Conservation (phyloP, 2,888 invertebrate species). For the Spisula subtruncata region DNA sequence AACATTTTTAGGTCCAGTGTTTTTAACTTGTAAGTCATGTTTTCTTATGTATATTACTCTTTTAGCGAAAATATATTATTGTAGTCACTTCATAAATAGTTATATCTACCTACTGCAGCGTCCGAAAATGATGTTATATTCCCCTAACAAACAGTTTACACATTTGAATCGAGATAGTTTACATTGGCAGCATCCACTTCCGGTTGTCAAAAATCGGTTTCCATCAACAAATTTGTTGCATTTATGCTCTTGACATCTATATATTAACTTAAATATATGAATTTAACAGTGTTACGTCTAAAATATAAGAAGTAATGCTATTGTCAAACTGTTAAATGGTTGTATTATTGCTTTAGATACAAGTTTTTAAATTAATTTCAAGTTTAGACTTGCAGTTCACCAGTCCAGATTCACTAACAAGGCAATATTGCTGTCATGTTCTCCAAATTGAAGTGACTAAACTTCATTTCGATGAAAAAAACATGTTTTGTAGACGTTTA, state of each 20-base stretch:
- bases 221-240: not conserved
- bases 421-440: too few relatives aligned
- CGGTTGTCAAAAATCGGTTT: conserved; percentile 50
- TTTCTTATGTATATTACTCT: not conserved
- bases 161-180: conserved; percentile 48
- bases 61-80: not conserved
- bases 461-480: too few relatives aligned
- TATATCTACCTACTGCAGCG: not conserved
- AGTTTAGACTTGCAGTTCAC: not conserved
- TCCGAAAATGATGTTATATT: not conserved
- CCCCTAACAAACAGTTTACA: not conserved
- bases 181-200: conserved; percentile 72
- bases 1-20: not conserved
- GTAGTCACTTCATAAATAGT: not conserved
- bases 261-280: not conserved
- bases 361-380: not conserved
- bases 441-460: too few relatives aligned
- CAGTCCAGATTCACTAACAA: not conserved
- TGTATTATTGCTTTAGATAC: not conserved
- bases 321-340: not conserved
- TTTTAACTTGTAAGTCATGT: not conserved
- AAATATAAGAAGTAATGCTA: not conserved
- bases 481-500: too few relatives aligned
- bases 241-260: not conserved
- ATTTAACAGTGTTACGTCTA: not conserved